These are phyloP conservation scores for Dendroctonus ponderosae DNA, from an alignment of 1,140 invertebrate genomes.

Conservation along the genomic window DNA sequence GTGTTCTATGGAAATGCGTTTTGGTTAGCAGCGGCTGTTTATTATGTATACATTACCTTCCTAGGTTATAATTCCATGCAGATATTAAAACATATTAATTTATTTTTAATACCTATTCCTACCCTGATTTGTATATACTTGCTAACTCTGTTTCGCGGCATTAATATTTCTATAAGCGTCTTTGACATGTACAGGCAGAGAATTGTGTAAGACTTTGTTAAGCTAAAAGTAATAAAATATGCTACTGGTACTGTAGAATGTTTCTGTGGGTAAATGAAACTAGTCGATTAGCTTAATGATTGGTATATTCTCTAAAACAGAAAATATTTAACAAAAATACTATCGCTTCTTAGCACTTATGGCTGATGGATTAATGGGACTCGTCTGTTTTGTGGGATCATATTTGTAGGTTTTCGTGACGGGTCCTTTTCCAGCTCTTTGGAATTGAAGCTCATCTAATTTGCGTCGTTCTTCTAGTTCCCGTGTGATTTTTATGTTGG, in stretches of 20 bases:
- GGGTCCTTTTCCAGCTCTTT: slow-evolving; percentile 79
- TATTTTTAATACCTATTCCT: slow-evolving; percentile 85
- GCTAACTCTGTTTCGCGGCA: slow-evolving; percentile 67
- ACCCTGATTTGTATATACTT: slow-evolving; percentile 78
- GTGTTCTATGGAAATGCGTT: slow-evolving; percentile 89
- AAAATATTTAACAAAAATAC: slow-evolving; percentile 9
- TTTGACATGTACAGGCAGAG: slow-evolving; percentile 67
- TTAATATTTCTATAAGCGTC: slow-evolving; percentile 67
- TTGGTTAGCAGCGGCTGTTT: slow-evolving; percentile 87
- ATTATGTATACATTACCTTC: slow-evolving; percentile 98
- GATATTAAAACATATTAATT: slow-evolving; percentile 83
- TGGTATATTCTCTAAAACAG: neutral
- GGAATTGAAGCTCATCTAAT: slow-evolving; percentile 76
- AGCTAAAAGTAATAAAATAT: no score
- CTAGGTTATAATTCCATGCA: slow-evolving; percentile 95
- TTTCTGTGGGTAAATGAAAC: no score
- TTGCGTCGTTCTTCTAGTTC: slow-evolving; percentile 74
- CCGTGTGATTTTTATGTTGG: slow-evolving; percentile 77
- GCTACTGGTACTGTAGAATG: no score
- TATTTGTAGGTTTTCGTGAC: slow-evolving; percentile 83
- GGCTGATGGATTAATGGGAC: slow-evolving; percentile 50
- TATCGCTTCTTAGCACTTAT: slow-evolving; percentile 47
- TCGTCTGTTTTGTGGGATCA: slow-evolving; percentile 70
- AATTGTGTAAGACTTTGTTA: slow-evolving; percentile 6
- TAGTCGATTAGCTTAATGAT: neutral